Percentiles rank a stretch among this genome's conserved stretches.
Conservation (phyloP, 2,113 vertebrate species). For the Pantherophis guttatus region DNA sequence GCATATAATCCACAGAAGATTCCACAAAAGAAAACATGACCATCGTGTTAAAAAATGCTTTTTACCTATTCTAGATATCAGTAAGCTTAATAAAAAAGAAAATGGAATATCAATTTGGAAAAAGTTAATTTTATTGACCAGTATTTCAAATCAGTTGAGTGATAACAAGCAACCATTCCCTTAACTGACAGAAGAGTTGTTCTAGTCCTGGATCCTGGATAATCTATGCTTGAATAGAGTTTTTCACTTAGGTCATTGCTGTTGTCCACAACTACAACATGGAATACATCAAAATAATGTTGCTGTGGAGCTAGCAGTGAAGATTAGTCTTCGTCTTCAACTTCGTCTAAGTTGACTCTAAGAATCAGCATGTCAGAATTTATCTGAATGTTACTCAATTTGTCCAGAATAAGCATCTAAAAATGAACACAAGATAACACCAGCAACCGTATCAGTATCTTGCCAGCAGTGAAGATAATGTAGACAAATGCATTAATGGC, state of each 20-base stretch:
- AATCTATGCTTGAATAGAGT: accelerated
- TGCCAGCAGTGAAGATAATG: slow-evolving; percentile 20
- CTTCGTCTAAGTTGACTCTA: neutral
- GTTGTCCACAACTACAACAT: neutral
- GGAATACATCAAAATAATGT: accelerated
- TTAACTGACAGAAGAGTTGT: neutral
- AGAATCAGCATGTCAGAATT: slow-evolving; percentile 9
- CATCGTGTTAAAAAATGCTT: neutral
- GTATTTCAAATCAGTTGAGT: slow-evolving; percentile 1
- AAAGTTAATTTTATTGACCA: slow-evolving; percentile 50
- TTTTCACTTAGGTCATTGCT: neutral
- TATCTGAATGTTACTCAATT: slow-evolving; percentile 1
- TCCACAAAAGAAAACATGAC: neutral
- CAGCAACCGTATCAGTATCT: slow-evolving; percentile 15
- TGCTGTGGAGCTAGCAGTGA: neutral
- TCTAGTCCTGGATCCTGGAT: neutral
- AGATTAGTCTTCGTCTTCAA: neutral
- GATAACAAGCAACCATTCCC: neutral
- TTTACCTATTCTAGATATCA: neutral
- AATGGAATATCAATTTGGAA: slow-evolving; percentile 18
- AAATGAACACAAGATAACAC: neutral
- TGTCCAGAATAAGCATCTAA: neutral
- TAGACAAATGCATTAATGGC: neutral
- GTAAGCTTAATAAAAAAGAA: neutral
- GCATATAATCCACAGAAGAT: neutral